phyloP scores from a whole-genome alignment of 2,888 invertebrate species.

The Pristionchus maxplancki region DNA sequence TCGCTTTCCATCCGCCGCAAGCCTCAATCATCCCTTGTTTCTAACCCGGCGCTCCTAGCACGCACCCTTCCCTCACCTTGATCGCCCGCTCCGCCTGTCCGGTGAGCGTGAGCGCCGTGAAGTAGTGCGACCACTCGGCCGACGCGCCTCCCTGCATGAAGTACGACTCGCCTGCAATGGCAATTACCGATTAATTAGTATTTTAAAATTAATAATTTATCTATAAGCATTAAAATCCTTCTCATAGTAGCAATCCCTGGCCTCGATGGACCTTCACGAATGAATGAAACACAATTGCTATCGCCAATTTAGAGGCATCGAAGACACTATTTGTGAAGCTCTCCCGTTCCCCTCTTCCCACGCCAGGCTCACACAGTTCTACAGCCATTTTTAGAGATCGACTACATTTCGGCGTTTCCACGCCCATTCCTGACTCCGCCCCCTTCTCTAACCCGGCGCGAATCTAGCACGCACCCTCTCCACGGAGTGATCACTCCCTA shows the following conservation, averaged over 20 bases:
- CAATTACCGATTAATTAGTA: conserved; percentile 47
- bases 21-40: too few relatives aligned
- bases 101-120: conserved; percentile 73
- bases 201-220: neutral
- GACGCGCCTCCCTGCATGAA: conserved; percentile 70
- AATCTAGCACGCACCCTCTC: neutral
- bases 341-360: too few relatives aligned
- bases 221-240: neutral
- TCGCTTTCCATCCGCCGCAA: too few relatives aligned
- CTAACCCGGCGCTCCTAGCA: too few relatives aligned
- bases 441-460: neutral
- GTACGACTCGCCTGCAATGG: conserved; percentile 73
- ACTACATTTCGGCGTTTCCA: too few relatives aligned
- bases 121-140: conserved; percentile 68
- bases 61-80: conserved; percentile 56
- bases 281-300: neutral
- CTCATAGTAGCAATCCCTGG: neutral
- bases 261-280: neutral
- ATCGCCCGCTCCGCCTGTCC: conserved; percentile 75
- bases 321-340: neutral
- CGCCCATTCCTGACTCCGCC: too few relatives aligned
- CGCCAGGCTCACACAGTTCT: neutral
- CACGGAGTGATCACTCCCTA: too few relatives aligned
- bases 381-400: neutral
- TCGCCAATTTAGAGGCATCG: too few relatives aligned